These are phyloP conservation scores for Plestiodon gilberti DNA, from an alignment of 2,113 vertebrate genomes.

Conservation along the genomic window DNA sequence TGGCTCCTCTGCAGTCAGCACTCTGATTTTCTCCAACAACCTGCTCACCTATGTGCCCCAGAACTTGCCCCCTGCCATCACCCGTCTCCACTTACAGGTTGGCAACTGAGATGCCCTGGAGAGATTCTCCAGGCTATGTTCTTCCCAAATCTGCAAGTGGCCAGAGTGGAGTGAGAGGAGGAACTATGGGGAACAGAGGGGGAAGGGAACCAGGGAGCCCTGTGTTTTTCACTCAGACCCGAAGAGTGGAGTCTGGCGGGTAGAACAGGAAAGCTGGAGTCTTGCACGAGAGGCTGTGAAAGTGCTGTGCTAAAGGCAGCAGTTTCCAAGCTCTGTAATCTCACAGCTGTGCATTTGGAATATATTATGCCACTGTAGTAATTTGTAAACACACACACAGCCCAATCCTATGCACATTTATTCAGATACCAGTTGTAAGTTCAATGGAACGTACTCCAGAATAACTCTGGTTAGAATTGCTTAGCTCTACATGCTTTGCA, in stretches of 20 bases:
- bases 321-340: background rate
- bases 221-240: background rate
- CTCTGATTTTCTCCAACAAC: conserved; percentile 72
- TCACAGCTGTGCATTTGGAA: background rate
- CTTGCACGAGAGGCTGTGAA: background rate
- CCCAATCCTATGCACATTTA: background rate
- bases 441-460: background rate
- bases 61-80: conserved; percentile 60
- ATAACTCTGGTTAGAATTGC: background rate
- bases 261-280: background rate
- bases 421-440: background rate
- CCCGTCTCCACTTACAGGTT: conserved; percentile 72
- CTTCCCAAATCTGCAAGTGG: background rate
- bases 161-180: too few species aligned
- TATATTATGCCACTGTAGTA: background rate
- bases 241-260: too few species aligned
- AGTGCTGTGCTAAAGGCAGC: background rate
- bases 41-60: conserved; percentile 64
- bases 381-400: background rate
- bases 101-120: background rate
- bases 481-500: too few species aligned
- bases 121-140: background rate
- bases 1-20: conserved; percentile 58
- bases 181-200: background rate
- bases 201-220: background rate